Conservation (phyloP, 2,113 vertebrate species). For the Orientallactaga bullata region DNA sequence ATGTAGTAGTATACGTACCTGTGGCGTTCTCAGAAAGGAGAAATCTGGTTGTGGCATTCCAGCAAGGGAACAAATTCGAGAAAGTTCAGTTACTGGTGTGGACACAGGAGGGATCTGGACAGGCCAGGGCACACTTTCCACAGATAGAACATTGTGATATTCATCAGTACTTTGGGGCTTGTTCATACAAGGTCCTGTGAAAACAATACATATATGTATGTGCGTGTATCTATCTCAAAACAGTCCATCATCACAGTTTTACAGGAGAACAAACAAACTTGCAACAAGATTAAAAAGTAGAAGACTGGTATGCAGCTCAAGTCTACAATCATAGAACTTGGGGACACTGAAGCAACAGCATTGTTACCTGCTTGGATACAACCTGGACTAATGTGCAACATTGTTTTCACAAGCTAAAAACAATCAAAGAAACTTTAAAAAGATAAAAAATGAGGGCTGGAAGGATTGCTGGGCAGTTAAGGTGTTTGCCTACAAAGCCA, state of each 20-base stretch:
- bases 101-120: constrained; percentile 83
- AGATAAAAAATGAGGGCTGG: too few relatives aligned
- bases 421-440: too few relatives aligned
- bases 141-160: constrained; percentile 76
- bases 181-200: constrained; percentile 91
- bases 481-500: too few relatives aligned
- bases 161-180: constrained; percentile 84
- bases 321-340: background rate
- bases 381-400: background rate
- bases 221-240: background rate
- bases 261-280: background rate
- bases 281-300: constrained; percentile 21
- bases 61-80: constrained; percentile 90
- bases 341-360: background rate
- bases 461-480: too few relatives aligned
- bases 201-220: background rate
- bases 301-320: background rate
- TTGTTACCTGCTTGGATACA: background rate
- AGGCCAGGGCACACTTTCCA: constrained; percentile 83
- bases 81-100: constrained; percentile 93
- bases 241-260: background rate
- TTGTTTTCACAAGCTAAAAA: too few relatives aligned
- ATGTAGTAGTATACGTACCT: constrained; percentile 87
- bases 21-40: constrained; percentile 92
- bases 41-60: constrained; percentile 96